These are phyloP conservation scores for Pygmarrhopalites habei DNA, from an alignment of 1,140 invertebrate species.

Conservation along the genomic window DNA sequence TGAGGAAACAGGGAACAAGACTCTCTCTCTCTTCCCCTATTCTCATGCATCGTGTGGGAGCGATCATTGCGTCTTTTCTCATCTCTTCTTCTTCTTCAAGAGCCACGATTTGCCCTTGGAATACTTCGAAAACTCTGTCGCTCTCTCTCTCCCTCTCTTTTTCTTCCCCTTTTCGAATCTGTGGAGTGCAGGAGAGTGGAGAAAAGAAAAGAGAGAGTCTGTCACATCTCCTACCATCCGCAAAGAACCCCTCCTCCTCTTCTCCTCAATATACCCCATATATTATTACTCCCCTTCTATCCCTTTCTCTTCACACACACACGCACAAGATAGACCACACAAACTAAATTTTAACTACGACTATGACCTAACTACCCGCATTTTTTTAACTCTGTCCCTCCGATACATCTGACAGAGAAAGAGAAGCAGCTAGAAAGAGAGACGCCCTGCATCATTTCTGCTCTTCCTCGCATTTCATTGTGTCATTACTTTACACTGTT, in stretches of 20 bases:
- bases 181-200: not conserved
- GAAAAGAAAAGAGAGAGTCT: too few relatives aligned
- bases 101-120: too few relatives aligned
- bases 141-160: not conserved
- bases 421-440: not conserved
- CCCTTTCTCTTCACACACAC: not conserved
- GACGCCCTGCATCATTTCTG: not conserved
- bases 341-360: too few relatives aligned
- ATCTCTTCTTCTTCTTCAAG: not conserved
- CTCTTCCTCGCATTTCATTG: conserved; percentile 12
- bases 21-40: not conserved
- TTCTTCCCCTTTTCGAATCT: conserved; percentile 2
- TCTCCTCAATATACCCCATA: not conserved
- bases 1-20: conserved; percentile 23
- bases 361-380: conserved; percentile 31
- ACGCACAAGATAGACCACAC: too few relatives aligned
- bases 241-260: too few relatives aligned
- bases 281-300: not conserved
- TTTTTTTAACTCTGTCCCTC: conserved; percentile 11
- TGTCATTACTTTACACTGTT: conserved; percentile 23
- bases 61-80: not conserved
- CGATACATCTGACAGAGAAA: not conserved
- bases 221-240: conserved; percentile 4
- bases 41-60: not conserved
- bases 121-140: too few relatives aligned